Base-by-base conservation (phyloP, 1,140 invertebrate genomes). In the Lanistes nyassanus region DNA sequence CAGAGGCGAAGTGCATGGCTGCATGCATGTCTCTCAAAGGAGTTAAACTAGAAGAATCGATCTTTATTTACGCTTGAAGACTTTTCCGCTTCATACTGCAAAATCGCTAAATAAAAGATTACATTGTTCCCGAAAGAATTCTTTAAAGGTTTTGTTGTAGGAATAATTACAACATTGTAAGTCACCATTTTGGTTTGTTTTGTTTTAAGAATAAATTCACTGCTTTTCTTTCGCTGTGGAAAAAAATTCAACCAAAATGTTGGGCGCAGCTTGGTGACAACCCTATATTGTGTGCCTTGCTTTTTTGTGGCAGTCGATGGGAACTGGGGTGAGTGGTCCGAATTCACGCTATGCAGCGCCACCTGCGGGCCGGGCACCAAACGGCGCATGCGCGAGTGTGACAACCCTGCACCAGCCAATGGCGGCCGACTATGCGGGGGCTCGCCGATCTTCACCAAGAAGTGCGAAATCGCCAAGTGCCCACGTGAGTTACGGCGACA, bases 401-500 rank as follows among this genome's bases (percentile, higher is more conserved):
- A 94, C 76, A 92, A 92, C 83, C 93, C 94, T 0, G 83, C 87
- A 11, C 92, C 93, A 0, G 87, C 76, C 11, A 77, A 93, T 65
- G 92, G 93, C 13, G 93, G 93, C 0, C 82, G 90, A 7, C 91
- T 93, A 19, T 95, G 94, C 82, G 81, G 86, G 0, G 96, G 96
- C 0, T 29, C 47, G 11, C 42, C 58, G 3, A 64, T 72, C 16
- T 39, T 80, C 16, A 75, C 70, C n/a, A 76, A 78, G 53, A 78
- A 77, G 70, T 85, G 84, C 72, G 79, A 81, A 36, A 68, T 78
- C 36, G 74, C 66, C 39, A 78, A 78, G 37, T 86, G 85, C 75
- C 83, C 82, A 65, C 76, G 81, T 85, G 62, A 79, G 79, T 75
- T 47, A 37, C 9, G n/a, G 23, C 13, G 13, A 53, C 51, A 53